Conservation (phyloP, 1,140 invertebrate genomes). For the Wiebesia pumilae region DNA sequence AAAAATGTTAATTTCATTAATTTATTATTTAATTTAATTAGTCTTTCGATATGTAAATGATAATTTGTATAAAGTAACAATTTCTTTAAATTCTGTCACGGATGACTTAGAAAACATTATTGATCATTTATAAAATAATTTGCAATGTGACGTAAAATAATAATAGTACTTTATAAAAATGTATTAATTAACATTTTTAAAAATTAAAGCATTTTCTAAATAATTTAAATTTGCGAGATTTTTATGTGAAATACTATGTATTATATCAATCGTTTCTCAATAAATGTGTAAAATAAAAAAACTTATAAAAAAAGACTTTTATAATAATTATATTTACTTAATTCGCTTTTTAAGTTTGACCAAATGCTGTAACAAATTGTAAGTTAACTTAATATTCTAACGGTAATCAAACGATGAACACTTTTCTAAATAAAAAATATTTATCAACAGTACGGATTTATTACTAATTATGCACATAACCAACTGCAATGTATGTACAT, state of each 20-base stretch:
- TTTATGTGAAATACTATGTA: background rate
- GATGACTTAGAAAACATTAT: slow-evolving; percentile 17
- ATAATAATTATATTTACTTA: background rate
- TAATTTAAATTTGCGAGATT: background rate
- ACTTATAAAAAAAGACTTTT: too few species aligned
- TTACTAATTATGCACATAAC: background rate
- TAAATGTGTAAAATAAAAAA: background rate
- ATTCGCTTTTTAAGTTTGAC: background rate
- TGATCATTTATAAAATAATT: slow-evolving; percentile 1
- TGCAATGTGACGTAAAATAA: too few species aligned
- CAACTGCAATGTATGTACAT: background rate
- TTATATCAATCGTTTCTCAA: background rate
- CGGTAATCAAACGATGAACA: background rate
- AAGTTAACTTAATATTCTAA: background rate
- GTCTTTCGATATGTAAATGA: slow-evolving; percentile 50
- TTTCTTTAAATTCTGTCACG: slow-evolving; percentile 14
- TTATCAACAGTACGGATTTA: background rate
- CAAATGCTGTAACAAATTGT: background rate
- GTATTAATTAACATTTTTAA: too few species aligned
- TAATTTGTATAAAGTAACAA: slow-evolving; percentile 44
- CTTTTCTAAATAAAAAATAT: background rate
- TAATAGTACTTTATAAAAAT: too few species aligned
- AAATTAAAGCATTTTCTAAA: too few species aligned
- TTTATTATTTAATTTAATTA: slow-evolving; percentile 33
- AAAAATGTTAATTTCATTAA: slow-evolving; percentile 28